These are phyloP conservation scores for Phainopepla nitens DNA, from an alignment of 2,113 vertebrate species.

Conservation along the genomic window DNA sequence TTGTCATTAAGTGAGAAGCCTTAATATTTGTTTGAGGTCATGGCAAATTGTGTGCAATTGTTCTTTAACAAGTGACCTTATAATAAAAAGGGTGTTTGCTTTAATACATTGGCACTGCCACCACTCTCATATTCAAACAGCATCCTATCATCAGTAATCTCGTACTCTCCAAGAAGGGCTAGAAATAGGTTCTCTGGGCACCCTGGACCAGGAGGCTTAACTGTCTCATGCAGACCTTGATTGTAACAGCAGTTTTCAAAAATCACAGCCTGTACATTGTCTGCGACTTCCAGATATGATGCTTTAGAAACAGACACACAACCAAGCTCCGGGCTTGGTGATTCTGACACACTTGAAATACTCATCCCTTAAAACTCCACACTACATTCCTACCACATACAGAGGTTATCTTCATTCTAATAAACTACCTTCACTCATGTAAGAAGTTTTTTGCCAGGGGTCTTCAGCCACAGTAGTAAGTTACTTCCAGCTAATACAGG, in stretches of 20 bases:
- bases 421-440: neutral
- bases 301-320: neutral
- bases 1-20: neutral
- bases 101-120: neutral
- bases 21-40: neutral
- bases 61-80: slow-evolving; percentile 6
- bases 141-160: neutral
- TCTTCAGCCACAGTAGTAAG: accelerated
- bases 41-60: neutral
- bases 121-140: neutral
- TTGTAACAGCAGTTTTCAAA: neutral
- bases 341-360: neutral
- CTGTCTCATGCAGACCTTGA: neutral
- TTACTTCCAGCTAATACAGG: neutral
- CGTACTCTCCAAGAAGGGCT: neutral
- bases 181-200: neutral
- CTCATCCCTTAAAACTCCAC: neutral
- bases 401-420: neutral
- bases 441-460: neutral
- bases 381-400: neutral
- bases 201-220: neutral
- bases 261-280: accelerated
- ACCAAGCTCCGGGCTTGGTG: neutral
- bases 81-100: neutral
- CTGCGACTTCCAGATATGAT: neutral